Conservation (phyloP, 2,113 vertebrate genomes). For the Prunella fulvescens region DNA sequence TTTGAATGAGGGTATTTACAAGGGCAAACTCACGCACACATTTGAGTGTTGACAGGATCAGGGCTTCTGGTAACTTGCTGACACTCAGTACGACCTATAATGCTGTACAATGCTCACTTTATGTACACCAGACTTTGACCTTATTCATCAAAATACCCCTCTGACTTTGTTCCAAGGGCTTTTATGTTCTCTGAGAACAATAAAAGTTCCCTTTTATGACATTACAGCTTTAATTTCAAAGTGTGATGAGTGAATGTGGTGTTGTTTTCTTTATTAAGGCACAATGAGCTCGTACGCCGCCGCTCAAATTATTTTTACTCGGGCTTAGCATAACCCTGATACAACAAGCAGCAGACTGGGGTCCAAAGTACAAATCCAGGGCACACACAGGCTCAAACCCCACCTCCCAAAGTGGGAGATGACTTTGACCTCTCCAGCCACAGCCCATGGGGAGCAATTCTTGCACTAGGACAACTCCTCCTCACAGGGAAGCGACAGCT, state of each 20-base stretch:
- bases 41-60: background rate
- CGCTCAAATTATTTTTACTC: background rate
- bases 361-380: conserved; percentile 30
- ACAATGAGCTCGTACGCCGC: background rate
- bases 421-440: conserved; percentile 37
- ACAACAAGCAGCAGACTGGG: background rate
- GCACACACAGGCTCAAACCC: background rate
- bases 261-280: conserved; percentile 42
- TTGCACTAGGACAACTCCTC: fast-evolving
- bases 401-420: conserved; percentile 40
- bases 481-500: fast-evolving
- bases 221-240: conserved; percentile 59
- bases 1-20: conserved; percentile 4
- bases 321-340: conserved; percentile 5
- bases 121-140: conserved; percentile 59
- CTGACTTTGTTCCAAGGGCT: conserved; percentile 40
- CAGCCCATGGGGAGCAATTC: background rate
- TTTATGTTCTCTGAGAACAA: conserved; percentile 56
- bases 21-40: background rate
- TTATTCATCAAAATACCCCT: conserved; percentile 36
- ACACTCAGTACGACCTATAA: conserved; percentile 18
- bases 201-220: conserved; percentile 60
- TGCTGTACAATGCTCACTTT: conserved; percentile 14
- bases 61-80: conserved; percentile 27
- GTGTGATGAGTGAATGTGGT: conserved; percentile 35